phyloP scores from a whole-genome alignment of 1,140 invertebrate genomes.

The Chironomus tepperi region DNA sequence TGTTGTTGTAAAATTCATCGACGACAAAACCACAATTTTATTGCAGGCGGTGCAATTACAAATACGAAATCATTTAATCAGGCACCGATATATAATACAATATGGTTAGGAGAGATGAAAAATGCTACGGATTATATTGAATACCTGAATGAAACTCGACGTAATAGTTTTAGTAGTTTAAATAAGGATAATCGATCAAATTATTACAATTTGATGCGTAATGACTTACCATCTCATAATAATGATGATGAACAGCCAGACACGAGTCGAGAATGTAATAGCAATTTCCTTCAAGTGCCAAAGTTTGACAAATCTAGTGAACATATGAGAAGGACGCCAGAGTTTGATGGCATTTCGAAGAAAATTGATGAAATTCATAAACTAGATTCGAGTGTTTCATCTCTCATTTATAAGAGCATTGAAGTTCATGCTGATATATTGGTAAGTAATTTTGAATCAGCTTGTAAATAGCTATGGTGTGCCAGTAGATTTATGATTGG shows the following conservation, averaged over 20 bases:
- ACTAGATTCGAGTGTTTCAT: not conserved
- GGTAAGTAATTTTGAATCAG: not conserved
- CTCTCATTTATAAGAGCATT: not conserved
- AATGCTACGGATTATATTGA: slow-evolving; percentile 19
- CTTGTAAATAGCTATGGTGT: no score
- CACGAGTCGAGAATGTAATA: not conserved
- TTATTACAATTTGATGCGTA: slow-evolving; percentile 2
- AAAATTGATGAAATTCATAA: not conserved
- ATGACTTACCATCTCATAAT: not conserved
- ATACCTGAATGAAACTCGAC: not conserved
- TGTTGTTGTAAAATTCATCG: slow-evolving; percentile 18
- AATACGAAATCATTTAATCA: not conserved
- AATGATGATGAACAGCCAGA: not conserved
- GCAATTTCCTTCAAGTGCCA: not conserved
- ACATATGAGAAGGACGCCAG: not conserved
- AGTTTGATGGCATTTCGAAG: not conserved
- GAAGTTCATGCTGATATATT: slow-evolving; percentile 17
- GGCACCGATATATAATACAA: not conserved
- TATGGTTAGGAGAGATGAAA: slow-evolving; percentile 1
- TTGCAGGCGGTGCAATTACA: not conserved
- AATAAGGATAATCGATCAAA: slow-evolving; percentile 19
- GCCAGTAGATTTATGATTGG: no score
- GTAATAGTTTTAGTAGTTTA: slow-evolving; percentile 14
- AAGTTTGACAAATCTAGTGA: not conserved
- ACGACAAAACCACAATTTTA: not conserved